A percentile compares a stretch with the other conserved stretches of the same genome.
Conservation (phyloP, 2,113 vertebrate species). For the Orthonyx spaldingii region DNA sequence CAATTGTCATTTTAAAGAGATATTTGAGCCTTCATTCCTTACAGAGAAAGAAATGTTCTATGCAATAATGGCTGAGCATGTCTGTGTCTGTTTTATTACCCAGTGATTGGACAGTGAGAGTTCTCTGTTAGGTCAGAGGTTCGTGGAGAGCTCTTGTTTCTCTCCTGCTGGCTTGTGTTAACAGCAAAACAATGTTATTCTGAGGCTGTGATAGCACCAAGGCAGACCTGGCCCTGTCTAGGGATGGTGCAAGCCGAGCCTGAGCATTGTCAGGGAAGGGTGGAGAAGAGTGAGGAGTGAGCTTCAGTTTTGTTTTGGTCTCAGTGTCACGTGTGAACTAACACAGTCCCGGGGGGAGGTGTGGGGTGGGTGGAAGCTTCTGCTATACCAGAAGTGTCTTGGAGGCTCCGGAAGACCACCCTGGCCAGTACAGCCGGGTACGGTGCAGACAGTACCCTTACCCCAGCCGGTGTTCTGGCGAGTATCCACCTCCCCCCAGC, state of each 20-base stretch:
- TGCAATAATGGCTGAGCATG: accelerated
- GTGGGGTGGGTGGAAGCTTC: no score
- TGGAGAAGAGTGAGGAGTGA: neutral
- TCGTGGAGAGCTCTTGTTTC: neutral
- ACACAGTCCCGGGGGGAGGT: no score
- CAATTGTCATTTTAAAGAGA: neutral
- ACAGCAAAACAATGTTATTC: neutral
- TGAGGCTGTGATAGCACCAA: neutral
- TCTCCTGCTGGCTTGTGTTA: neutral
- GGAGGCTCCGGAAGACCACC: no score
- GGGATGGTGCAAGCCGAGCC: neutral
- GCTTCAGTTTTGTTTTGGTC: neutral
- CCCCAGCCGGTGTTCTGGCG: no score
- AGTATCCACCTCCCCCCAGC: no score
- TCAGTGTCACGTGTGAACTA: neutral
- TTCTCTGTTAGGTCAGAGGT: neutral
- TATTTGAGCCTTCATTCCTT: neutral
- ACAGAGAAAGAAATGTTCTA: neutral
- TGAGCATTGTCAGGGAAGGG: neutral
- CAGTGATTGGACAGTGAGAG: neutral
- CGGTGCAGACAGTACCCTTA: no score
- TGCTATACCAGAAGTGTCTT: no score
- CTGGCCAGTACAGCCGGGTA: no score
- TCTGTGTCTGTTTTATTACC: neutral
- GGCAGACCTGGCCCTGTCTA: neutral